phyloP scores from a whole-genome alignment of 2,113 vertebrate species.

The Rhabdornis inornatus region DNA sequence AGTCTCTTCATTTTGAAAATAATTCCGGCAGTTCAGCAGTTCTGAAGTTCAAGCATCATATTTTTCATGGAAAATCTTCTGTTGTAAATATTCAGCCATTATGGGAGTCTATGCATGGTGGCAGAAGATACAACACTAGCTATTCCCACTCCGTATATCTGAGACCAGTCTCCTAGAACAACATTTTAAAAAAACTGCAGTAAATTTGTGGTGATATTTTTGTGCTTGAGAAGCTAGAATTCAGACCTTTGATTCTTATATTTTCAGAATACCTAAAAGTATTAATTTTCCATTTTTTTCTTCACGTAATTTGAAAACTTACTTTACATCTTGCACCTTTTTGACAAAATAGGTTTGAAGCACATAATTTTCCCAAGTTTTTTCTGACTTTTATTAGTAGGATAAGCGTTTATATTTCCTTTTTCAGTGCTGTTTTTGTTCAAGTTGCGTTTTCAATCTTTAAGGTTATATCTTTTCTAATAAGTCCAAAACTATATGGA shows the following conservation, averaged over 20 bases:
- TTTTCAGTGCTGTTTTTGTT: neutral
- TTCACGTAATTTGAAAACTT: neutral
- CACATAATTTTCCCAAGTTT: neutral
- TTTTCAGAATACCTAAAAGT: neutral
- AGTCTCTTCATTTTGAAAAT: neutral
- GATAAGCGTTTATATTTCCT: neutral
- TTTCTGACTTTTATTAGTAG: neutral
- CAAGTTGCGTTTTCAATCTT: neutral
- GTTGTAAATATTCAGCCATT: neutral
- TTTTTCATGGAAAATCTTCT: neutral
- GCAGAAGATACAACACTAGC: neutral
- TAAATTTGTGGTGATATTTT: neutral
- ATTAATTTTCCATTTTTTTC: neutral
- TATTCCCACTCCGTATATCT: rapidly evolving
- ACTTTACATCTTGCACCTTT: neutral
- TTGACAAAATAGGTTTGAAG: neutral
- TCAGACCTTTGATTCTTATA: neutral
- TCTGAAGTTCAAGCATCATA: neutral
- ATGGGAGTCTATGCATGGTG: rapidly evolving
- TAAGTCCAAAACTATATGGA: neutral
- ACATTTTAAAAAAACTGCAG: neutral
- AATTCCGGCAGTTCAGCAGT: neutral
- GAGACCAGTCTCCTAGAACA: neutral
- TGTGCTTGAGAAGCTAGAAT: neutral
- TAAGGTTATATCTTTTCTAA: neutral